phyloP scores from a whole-genome alignment of 1,140 invertebrate genomes.

The Atta texana region DNA sequence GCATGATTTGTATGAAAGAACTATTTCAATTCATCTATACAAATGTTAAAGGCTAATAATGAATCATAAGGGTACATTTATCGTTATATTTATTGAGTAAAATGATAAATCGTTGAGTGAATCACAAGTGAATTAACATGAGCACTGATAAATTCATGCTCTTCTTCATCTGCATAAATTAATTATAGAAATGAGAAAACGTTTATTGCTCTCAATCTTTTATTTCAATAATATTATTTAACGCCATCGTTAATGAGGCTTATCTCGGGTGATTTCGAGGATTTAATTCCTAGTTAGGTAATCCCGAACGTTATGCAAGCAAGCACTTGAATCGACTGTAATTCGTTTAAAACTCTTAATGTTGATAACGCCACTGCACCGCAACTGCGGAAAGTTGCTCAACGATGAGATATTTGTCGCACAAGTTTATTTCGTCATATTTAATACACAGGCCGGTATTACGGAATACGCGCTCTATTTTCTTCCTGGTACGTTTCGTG shows the following conservation, averaged over 20 bases:
- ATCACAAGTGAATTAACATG: background rate
- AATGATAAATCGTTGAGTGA: conserved; percentile 26
- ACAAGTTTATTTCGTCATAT: conserved; percentile 36
- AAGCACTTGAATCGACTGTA: conserved; percentile 41
- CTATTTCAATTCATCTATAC: background rate
- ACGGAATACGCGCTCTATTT: conserved; percentile 55
- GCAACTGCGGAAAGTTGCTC: conserved; percentile 46
- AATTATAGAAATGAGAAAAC: conserved; percentile 2
- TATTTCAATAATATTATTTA: conserved; percentile 30
- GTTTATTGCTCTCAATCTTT: background rate
- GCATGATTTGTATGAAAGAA: conserved; percentile 3
- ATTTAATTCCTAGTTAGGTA: conserved; percentile 57
- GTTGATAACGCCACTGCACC: conserved; percentile 5
- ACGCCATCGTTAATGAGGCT: conserved; percentile 46
- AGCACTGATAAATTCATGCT: background rate
- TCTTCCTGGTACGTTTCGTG: conserved; percentile 5
- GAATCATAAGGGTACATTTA: conserved; percentile 3
- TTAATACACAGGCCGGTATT: conserved; percentile 18
- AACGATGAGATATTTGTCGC: conserved; percentile 63
- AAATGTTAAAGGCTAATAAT: conserved; percentile 35
- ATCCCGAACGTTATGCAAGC: conserved; percentile 43
- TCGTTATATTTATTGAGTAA: background rate
- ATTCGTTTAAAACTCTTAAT: conserved; percentile 23
- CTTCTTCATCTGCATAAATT: conserved; percentile 15
- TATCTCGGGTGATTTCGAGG: conserved; percentile 34